Conservation (phyloP, 2,888 invertebrate genomes). For the Chrysolina haemoptera region DNA sequence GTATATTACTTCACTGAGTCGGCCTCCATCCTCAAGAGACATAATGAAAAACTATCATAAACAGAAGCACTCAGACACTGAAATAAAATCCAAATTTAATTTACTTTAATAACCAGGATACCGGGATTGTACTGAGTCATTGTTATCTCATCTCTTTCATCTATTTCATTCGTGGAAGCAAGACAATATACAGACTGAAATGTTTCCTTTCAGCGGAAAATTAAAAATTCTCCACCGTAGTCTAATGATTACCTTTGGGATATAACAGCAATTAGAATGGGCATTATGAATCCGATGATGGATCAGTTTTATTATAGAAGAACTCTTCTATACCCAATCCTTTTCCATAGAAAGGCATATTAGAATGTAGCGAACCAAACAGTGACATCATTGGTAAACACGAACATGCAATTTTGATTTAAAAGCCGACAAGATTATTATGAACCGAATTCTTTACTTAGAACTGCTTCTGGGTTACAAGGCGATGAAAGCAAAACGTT, state of each 20-base stretch:
- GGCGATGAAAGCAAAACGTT: too few relatives aligned
- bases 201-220: slow-evolving; percentile 49
- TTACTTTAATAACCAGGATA: slow-evolving; percentile 27
- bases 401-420: too few relatives aligned
- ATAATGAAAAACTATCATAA: slow-evolving; percentile 3
- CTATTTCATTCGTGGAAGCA: slow-evolving; percentile 34
- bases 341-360: not conserved
- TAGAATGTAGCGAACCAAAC: not conserved
- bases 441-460: too few relatives aligned
- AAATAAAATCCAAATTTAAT: slow-evolving; percentile 31
- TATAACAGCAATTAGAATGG: slow-evolving; percentile 52
- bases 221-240: slow-evolving; percentile 48
- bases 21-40: not conserved
- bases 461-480: too few relatives aligned
- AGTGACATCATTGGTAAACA: not conserved
- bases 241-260: slow-evolving; percentile 51
- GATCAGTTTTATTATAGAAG: not conserved
- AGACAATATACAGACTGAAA: slow-evolving; percentile 40
- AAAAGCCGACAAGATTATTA: too few relatives aligned
- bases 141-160: slow-evolving; percentile 39
- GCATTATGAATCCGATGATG: slow-evolving; percentile 35
- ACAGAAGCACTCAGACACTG: not conserved
- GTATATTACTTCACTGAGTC: too few relatives aligned
- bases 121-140: slow-evolving; percentile 32
- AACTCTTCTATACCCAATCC: not conserved